phyloP scores from a whole-genome alignment of 92 coral and sea anemone species.

The Hydrozoanthus gracilis region DNA sequence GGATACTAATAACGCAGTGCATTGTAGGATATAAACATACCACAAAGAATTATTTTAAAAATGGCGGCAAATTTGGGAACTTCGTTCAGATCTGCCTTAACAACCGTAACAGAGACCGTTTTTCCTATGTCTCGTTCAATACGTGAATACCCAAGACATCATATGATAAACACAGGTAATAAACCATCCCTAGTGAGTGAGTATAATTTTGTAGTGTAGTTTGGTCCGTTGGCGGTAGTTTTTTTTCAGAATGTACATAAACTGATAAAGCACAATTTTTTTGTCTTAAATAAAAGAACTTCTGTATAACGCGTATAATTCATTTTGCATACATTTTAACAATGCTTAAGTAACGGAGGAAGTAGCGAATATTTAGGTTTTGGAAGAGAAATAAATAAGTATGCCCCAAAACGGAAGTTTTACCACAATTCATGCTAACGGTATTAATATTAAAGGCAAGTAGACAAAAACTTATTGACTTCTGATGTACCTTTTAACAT shows the following conservation, averaged over 20 bases:
- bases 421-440: too few relatives aligned
- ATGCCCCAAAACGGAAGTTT: too few relatives aligned
- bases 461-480: too few relatives aligned
- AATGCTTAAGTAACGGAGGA: not conserved
- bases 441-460: too few relatives aligned
- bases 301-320: too few relatives aligned
- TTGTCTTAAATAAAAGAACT: not conserved
- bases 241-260: not conserved
- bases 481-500: too few relatives aligned
- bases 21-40: slow-evolving; percentile 54
- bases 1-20: slow-evolving; percentile 49
- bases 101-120: slow-evolving; percentile 94
- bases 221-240: too few relatives aligned
- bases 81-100: slow-evolving; percentile 81
- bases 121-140: slow-evolving; percentile 88
- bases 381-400: too few relatives aligned
- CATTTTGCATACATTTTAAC: too few relatives aligned
- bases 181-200: not conserved
- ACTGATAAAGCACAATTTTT: not conserved
- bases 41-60: slow-evolving; percentile 39
- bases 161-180: slow-evolving; percentile 84
- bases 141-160: slow-evolving; percentile 79
- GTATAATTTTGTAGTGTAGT: not conserved
- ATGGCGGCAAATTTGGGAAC: slow-evolving; percentile 87
- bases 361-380: too few relatives aligned